These are phyloP conservation scores for Drosophila infuscata DNA, from an alignment of 2,888 invertebrate genomes.

Conservation along the genomic window DNA sequence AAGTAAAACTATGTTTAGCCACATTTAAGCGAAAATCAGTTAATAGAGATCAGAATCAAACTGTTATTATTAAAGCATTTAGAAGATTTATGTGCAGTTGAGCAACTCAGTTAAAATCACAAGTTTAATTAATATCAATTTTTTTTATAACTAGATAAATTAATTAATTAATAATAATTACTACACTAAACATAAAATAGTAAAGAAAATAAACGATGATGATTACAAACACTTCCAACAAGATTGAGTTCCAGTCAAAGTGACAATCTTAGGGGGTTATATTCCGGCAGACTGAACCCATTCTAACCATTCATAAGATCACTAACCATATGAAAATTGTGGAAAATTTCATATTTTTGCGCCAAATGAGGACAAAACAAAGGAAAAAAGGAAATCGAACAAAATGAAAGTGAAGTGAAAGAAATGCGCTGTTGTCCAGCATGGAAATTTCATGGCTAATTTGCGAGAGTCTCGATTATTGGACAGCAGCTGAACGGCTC, in stretches of 20 bases:
- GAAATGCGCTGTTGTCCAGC: constrained; percentile 51
- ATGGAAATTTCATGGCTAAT: constrained; percentile 71
- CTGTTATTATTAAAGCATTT: too few species aligned
- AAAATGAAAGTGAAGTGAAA: constrained; percentile 16
- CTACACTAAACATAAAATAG: neutral
- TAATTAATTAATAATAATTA: neutral
- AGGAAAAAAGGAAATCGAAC: neutral
- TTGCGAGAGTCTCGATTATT: constrained; percentile 60
- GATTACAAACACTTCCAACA: neutral
- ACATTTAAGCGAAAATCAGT: neutral
- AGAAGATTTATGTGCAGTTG: too few species aligned
- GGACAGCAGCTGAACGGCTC: constrained; percentile 56
- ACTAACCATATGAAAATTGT: constrained; percentile 25
- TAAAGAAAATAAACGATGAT: neutral
- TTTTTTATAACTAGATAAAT: neutral
- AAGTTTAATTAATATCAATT: too few species aligned
- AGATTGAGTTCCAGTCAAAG: neutral
- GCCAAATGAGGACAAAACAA: constrained; percentile 1
- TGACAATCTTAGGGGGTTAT: neutral
- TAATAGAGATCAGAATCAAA: neutral
- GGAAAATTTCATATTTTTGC: constrained; percentile 44
- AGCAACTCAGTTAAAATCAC: neutral
- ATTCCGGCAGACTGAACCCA: neutral
- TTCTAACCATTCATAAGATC: constrained; percentile 23
- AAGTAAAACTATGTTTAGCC: neutral